Conservation (phyloP, 2,888 invertebrate species). For the Smittia aterrima region DNA sequence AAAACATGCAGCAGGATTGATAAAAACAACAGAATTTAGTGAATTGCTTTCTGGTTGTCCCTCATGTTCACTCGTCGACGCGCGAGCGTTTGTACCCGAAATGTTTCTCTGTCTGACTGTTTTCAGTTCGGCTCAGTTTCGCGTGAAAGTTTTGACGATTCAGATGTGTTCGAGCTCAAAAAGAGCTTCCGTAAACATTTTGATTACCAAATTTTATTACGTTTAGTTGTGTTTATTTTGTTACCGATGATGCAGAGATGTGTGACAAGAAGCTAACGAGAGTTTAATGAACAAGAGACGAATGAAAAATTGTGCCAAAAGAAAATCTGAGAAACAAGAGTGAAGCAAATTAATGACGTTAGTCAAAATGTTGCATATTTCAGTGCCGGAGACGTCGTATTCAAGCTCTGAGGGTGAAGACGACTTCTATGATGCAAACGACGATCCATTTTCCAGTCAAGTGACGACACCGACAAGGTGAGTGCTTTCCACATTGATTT, state of each 20-base stretch:
- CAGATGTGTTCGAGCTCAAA: background rate
- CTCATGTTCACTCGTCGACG: background rate
- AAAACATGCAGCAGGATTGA: background rate
- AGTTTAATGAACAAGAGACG: background rate
- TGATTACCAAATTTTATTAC: background rate
- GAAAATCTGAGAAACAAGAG: background rate
- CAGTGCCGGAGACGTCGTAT: slow-evolving; percentile 89
- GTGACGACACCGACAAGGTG: slow-evolving; percentile 53
- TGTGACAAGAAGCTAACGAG: background rate
- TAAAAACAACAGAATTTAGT: background rate
- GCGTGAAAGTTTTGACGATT: background rate
- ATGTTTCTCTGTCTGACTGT: background rate
- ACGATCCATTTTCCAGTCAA: slow-evolving; percentile 60
- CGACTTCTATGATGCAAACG: slow-evolving; percentile 90
- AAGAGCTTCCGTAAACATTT: background rate
- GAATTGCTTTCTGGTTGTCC: background rate
- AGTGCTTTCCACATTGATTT: slow-evolving; percentile 46
- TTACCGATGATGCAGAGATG: background rate
- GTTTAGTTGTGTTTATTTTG: background rate
- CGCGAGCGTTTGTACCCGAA: background rate
- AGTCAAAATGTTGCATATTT: slow-evolving; percentile 60
- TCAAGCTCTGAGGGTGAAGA: slow-evolving; percentile 97
- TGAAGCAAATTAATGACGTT: slow-evolving; percentile 45
- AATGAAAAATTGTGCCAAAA: slow-evolving; percentile 9
- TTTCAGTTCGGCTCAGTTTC: background rate